Conservation (phyloP, 1,140 invertebrate genomes). For the Pseudobourletiella spinata region DNA sequence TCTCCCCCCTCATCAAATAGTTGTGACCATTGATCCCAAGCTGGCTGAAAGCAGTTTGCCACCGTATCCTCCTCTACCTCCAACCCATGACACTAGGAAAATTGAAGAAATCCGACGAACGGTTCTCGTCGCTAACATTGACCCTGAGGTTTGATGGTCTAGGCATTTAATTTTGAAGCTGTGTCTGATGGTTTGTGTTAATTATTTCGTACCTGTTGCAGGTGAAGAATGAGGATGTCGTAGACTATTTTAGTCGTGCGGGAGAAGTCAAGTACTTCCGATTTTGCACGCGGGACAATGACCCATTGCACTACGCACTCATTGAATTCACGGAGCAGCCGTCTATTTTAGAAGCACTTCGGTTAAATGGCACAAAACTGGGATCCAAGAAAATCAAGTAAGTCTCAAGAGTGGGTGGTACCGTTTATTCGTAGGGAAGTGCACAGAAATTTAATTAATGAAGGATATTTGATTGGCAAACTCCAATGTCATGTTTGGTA, state of each 20-base stretch:
- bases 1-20: constrained; percentile 66
- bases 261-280: constrained; percentile 94
- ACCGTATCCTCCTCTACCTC: constrained; percentile 84
- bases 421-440: background rate
- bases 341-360: constrained; percentile 74
- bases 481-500: too few relatives aligned
- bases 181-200: background rate
- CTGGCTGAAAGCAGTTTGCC: constrained; percentile 73
- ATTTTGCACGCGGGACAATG: constrained; percentile 73
- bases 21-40: constrained; percentile 84
- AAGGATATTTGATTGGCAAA: too few relatives aligned
- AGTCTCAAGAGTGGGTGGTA: constrained; percentile 1
- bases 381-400: constrained; percentile 38
- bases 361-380: constrained; percentile 62
- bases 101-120: constrained; percentile 95
- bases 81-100: constrained; percentile 75
- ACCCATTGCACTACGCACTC: constrained; percentile 66
- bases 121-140: constrained; percentile 67
- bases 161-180: background rate
- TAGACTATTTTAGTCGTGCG: constrained; percentile 74
- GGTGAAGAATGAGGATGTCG: constrained; percentile 57
- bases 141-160: constrained; percentile 47
- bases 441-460: background rate
- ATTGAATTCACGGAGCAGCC: constrained; percentile 91
- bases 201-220: constrained; percentile 22